Evolutionary conservation across 2,113 vertebrate genomes (phyloP), one percentile per base, ranked within the genome.

Genomic region (Uria aalge): DNA sequence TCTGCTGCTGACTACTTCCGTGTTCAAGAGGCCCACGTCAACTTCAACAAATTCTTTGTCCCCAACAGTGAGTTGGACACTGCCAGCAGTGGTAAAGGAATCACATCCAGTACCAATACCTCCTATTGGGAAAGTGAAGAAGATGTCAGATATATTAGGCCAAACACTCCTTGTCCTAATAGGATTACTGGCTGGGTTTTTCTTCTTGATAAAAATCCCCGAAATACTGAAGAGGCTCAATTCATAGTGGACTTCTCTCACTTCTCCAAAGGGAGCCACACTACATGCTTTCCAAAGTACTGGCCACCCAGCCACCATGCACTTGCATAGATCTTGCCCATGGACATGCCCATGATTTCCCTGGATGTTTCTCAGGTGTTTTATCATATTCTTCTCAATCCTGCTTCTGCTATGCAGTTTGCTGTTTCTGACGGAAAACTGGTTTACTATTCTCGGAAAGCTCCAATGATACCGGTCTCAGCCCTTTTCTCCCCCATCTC

Each of bases 1-100:
- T 88, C 38, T 36, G 17, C 60, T 1, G 0, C 50, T 8, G 6
- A 8, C 27, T 66, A 4, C 20, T 71, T 1, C 40, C 0, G 0
- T 55, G 45, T 66, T 81, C 63, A 23, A 21, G 76, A 66, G 17
- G 17, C 20, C 23, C 63, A 22, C 21, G 15, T 34, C 6, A 4
- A 40, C 43, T 72, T 72, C 2, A 4, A 64, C 43, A 85, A 24
- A 20, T 64, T 57, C 38, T 88, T 75, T 1, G 0, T 5, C 50
- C 48, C 79, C 40, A 59, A 12, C 16, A 50, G 20, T 23, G 32
- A 76, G 23, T 40, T 71, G 41, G 40, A 20, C 32, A 23, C 63
- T 76, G 57, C 22, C 68, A 43, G 56, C 38, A 43, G 16, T 69
- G n/a, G 26, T 60, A 41, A 75, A 80, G 56, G 40, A 88, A 48